These are phyloP conservation scores for Saguinus imperator DNA, from an alignment of 2,113 vertebrate genomes.

Conservation along the genomic window DNA sequence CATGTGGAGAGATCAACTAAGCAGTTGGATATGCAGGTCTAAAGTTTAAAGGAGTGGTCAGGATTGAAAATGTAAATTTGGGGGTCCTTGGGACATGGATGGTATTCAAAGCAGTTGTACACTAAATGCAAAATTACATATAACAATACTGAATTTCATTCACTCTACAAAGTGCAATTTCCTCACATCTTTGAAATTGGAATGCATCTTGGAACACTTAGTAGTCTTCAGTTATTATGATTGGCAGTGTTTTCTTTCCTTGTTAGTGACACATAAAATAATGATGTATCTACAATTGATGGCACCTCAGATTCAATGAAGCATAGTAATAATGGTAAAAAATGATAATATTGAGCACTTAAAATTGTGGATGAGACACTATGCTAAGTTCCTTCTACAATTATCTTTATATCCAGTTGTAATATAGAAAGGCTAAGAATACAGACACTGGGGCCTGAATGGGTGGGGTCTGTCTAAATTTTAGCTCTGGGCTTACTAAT, in stretches of 20 bases:
- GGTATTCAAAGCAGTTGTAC: background rate
- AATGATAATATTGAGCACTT: background rate
- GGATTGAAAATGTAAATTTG: background rate
- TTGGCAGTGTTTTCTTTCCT: conserved; percentile 26
- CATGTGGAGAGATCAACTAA: background rate
- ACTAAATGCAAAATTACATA: background rate
- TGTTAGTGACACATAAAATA: conserved; percentile 37
- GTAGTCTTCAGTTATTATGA: conserved; percentile 31
- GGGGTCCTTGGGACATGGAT: background rate
- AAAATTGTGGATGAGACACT: background rate
- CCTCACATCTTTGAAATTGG: conserved; percentile 26
- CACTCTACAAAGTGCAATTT: conserved; percentile 15
- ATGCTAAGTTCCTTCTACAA: background rate
- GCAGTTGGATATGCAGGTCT: background rate
- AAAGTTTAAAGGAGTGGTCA: background rate
- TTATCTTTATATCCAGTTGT: conserved; percentile 15
- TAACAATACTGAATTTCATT: conserved; percentile 6
- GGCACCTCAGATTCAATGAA: conserved; percentile 4
- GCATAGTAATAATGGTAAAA: background rate
- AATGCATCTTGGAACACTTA: conserved; percentile 10
- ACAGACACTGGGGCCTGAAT: background rate
- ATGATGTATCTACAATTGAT: background rate
- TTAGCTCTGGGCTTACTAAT: background rate
- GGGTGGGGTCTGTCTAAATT: conserved; percentile 44
- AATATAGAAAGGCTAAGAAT: background rate